These are phyloP conservation scores for Anthophora plumipes DNA, from an alignment of 2,888 invertebrate genomes.

Conservation along the genomic window DNA sequence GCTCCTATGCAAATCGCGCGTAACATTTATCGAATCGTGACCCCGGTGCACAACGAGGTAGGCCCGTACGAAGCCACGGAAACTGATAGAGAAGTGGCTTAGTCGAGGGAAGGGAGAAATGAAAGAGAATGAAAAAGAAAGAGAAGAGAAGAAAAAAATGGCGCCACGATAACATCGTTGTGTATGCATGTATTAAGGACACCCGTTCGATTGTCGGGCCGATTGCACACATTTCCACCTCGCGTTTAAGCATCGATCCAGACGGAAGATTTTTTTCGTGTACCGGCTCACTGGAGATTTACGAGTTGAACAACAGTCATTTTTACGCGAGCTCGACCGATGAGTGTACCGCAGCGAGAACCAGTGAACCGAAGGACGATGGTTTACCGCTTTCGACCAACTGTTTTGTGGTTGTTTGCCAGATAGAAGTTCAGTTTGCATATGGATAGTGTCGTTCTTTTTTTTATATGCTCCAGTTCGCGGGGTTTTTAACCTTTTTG, in stretches of 20 bases:
- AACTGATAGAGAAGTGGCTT: not conserved
- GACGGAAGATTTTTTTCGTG: constrained; percentile 13
- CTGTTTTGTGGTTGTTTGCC: not conserved
- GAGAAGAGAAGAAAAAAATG: not conserved
- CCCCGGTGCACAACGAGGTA: constrained; percentile 47
- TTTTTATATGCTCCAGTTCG: too few relatives aligned
- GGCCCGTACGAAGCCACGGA: constrained; percentile 30
- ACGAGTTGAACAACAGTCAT: constrained; percentile 28
- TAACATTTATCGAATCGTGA: constrained; percentile 65
- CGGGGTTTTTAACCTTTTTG: too few relatives aligned
- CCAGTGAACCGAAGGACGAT: constrained; percentile 41
- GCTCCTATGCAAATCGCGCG: constrained; percentile 56
- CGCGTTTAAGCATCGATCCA: constrained; percentile 45
- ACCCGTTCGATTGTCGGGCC: constrained; percentile 18
- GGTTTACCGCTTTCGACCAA: not conserved
- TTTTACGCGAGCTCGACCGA: constrained; percentile 30
- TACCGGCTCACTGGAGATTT: constrained; percentile 29
- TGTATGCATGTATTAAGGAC: not conserved
- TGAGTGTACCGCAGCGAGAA: constrained; percentile 37
- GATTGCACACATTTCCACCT: constrained; percentile 46
- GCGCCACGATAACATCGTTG: constrained; percentile 37
- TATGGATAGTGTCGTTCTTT: too few relatives aligned
- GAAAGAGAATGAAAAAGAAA: not conserved
- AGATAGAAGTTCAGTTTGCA: not conserved
- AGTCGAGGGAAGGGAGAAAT: not conserved